phyloP scores from a whole-genome alignment of 2,888 invertebrate genomes.

The Ametastegia equiseti region DNA sequence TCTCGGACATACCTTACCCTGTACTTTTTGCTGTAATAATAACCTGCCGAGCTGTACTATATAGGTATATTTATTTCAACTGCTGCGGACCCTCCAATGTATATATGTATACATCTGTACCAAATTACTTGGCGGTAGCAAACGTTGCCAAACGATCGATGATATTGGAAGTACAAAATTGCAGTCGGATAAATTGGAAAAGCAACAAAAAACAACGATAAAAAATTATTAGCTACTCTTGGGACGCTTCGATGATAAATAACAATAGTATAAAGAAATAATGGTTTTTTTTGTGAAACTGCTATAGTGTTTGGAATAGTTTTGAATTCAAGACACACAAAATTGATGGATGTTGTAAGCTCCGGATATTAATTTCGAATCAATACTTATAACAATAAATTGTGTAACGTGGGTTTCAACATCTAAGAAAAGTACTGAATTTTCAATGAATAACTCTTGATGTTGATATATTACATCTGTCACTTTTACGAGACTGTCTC shows the following conservation, averaged over 20 bases:
- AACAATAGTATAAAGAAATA: neutral
- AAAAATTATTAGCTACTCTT: neutral
- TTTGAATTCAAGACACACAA: neutral
- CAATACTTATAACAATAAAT: no score
- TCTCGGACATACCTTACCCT: no score
- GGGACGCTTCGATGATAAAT: neutral
- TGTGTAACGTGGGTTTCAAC: no score
- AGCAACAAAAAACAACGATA: no score
- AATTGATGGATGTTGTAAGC: no score
- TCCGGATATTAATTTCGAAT: no score
- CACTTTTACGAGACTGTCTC: no score
- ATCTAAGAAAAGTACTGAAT: no score
- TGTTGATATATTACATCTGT: no score
- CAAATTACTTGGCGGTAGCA: neutral
- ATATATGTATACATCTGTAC: neutral
- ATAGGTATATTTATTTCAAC: neutral
- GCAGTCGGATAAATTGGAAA: neutral
- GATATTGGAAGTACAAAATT: slow-evolving; percentile 11
- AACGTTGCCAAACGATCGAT: neutral
- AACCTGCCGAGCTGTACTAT: neutral
- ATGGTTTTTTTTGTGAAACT: neutral
- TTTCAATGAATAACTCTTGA: no score
- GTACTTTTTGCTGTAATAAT: neutral
- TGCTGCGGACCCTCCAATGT: neutral
- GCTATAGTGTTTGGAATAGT: neutral